Conservation (phyloP, 2,888 invertebrate genomes). For the Nowickia ferox region DNA sequence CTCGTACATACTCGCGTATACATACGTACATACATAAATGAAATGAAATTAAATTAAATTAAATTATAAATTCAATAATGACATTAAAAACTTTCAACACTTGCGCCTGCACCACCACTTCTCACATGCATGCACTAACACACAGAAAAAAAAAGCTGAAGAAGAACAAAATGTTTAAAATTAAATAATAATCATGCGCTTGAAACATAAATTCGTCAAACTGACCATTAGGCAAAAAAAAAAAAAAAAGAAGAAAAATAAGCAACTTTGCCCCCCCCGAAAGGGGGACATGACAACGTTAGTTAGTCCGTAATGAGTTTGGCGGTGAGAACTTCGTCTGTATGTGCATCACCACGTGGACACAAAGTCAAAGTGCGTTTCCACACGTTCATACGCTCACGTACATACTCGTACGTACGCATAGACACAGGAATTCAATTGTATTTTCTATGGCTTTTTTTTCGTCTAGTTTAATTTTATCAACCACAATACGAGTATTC, state of each 20-base stretch:
- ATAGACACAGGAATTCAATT: conserved; percentile 24
- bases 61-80: conserved; percentile 45
- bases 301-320: conserved; percentile 43
- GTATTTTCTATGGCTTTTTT: conserved; percentile 28
- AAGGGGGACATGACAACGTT: conserved; percentile 12
- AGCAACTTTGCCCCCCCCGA: background rate
- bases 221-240: conserved; percentile 40
- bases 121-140: background rate
- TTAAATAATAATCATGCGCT: conserved; percentile 49
- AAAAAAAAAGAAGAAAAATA: background rate
- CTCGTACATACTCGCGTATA: too few relatives aligned
- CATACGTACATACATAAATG: too few relatives aligned
- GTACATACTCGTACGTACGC: conserved; percentile 50
- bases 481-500: background rate
- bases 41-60: conserved; percentile 16
- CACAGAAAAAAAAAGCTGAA: background rate
- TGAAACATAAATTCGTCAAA: conserved; percentile 64
- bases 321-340: background rate
- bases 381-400: conserved; percentile 51
- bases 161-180: conserved; percentile 41
- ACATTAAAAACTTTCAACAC: conserved; percentile 35
- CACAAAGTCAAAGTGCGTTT: conserved; percentile 61
- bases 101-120: background rate
- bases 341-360: background rate
- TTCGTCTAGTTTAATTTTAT: conserved; percentile 13